These are phyloP conservation scores for Molossus molossus DNA, from an alignment of 2,797 vertebrate species.

Conservation along the genomic window DNA sequence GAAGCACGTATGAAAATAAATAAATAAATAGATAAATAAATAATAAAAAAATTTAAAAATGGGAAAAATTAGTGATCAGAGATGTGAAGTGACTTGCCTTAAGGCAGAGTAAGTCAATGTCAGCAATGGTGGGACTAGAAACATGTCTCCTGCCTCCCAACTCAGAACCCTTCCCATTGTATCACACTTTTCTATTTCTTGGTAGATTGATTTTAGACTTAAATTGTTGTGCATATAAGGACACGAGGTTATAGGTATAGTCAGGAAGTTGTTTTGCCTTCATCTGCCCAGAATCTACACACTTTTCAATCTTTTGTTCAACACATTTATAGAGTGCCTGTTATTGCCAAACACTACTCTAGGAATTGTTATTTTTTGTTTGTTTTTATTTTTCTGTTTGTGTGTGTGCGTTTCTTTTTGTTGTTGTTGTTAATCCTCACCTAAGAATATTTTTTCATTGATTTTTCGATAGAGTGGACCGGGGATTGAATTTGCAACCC, in stretches of 20 bases:
- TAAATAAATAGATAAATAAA: too few relatives aligned
- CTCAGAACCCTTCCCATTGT: background rate
- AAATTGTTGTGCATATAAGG: background rate
- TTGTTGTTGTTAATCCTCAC: too few relatives aligned
- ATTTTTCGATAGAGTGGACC: too few relatives aligned
- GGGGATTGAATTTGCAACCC: too few relatives aligned
- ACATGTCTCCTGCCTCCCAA: background rate
- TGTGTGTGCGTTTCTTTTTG: too few relatives aligned
- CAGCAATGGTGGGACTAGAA: background rate
- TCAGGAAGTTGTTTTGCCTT: slow-evolving; percentile 12
- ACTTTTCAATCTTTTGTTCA: background rate
- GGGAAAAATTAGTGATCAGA: slow-evolving; percentile 17
- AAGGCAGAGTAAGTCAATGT: background rate
- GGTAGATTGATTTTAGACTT: background rate
- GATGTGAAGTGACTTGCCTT: slow-evolving; percentile 40
- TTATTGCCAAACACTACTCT: background rate
- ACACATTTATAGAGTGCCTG: background rate
- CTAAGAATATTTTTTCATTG: too few relatives aligned
- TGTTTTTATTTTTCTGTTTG: too few relatives aligned
- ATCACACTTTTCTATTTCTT: background rate
- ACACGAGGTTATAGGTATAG: background rate
- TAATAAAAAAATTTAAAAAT: background rate
- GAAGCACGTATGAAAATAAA: too few relatives aligned
- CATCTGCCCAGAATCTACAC: background rate
- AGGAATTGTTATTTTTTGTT: background rate